phyloP scores from a whole-genome alignment of 1,140 invertebrate genomes.

The Arion vulgaris region DNA sequence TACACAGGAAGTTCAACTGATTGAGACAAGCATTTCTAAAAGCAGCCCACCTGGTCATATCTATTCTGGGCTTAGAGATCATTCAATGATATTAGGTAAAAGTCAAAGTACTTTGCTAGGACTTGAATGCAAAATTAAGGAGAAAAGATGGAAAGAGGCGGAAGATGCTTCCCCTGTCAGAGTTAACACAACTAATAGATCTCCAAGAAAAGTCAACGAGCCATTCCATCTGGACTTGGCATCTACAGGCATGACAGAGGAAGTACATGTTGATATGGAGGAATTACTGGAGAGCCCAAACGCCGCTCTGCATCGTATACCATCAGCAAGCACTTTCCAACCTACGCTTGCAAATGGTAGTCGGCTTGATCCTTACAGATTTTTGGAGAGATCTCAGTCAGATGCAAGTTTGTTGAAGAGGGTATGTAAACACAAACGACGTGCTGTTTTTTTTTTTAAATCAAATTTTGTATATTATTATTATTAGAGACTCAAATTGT shows the following conservation, averaged over 20 bases:
- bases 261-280: neutral
- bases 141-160: conserved; percentile 24
- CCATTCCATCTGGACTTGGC: conserved; percentile 20
- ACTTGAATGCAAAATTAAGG: neutral
- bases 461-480: too few relatives aligned
- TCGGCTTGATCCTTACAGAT: conserved; percentile 54
- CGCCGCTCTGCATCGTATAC: conserved; percentile 31
- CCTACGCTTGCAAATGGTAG: conserved; percentile 27
- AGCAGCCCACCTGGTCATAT: neutral
- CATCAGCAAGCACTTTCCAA: conserved; percentile 13
- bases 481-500: too few relatives aligned
- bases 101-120: neutral
- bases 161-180: neutral
- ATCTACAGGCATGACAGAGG: neutral
- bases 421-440: conserved; percentile 27
- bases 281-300: conserved; percentile 27
- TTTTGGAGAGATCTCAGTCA: conserved; percentile 61
- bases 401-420: conserved; percentile 54
- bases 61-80: neutral
- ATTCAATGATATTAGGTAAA: conserved; percentile 11
- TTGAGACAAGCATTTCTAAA: neutral
- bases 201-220: neutral
- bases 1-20: neutral
- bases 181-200: neutral
- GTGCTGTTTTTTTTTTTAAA: too few relatives aligned